Evolutionary conservation across 2,113 vertebrate species (phyloP).

Genomic region (Mesembrinibis cayennensis): DNA sequence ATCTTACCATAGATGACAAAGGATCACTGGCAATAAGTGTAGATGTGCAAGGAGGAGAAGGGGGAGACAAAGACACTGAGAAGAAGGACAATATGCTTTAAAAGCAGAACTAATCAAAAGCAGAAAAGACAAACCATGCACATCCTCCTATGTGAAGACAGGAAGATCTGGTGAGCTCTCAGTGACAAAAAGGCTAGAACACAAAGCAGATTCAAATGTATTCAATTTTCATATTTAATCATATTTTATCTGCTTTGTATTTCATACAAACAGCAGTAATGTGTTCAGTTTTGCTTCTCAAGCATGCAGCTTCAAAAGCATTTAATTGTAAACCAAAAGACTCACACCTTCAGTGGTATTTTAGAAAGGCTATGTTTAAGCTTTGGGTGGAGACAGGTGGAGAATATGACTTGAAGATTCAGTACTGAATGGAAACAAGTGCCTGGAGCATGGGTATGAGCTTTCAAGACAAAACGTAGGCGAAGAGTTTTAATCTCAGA

Average conservation of each 20-base stretch:
- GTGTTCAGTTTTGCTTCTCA: background rate
- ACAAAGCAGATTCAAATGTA: background rate
- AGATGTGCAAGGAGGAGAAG: background rate
- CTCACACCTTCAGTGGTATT: background rate
- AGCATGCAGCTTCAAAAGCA: background rate
- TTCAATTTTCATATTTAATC: background rate
- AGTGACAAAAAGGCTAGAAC: background rate
- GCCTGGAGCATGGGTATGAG: background rate
- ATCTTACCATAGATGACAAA: background rate
- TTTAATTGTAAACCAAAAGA: background rate
- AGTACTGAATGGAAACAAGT: background rate
- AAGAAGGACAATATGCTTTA: background rate
- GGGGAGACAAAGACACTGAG: background rate
- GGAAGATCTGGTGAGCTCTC: background rate
- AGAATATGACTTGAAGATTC: background rate
- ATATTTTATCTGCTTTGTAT: background rate
- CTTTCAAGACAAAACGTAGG: background rate
- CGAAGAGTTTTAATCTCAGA: background rate
- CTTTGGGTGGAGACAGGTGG: background rate
- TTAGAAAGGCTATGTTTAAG: background rate
- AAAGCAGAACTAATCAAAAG: background rate
- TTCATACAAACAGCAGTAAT: background rate
- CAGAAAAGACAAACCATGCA: background rate
- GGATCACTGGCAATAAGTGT: background rate
- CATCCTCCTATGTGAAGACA: accelerated